Percentiles rank a stretch among this genome's conserved stretches.
Evolutionary conservation across 1,140 invertebrate genomes (phyloP).

Genomic region (Sitobion miscanthi): DNA sequence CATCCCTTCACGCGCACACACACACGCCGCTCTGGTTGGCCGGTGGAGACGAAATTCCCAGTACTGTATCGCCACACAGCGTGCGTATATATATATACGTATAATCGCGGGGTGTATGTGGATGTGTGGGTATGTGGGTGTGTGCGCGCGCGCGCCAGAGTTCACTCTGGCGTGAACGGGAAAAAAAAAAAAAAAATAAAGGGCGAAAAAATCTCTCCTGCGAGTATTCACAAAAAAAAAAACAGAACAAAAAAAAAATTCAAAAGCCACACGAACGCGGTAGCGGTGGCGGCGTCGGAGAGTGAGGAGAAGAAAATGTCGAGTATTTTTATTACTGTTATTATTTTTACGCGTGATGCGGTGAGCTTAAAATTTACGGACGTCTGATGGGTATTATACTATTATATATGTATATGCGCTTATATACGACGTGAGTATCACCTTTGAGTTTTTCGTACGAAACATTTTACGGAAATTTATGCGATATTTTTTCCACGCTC

Average conservation of each 20-base stretch:
- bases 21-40: conserved; percentile 40
- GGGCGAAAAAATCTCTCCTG: neutral
- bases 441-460: neutral
- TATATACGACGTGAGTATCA: neutral
- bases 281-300: neutral
- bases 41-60: conserved; percentile 46
- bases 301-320: conserved; percentile 19
- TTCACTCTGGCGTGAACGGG: neutral
- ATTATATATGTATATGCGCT: neutral
- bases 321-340: neutral
- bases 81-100: neutral
- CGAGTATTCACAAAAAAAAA: neutral
- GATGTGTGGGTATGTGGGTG: neutral
- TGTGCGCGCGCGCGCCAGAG: neutral
- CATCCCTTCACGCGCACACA: conserved; percentile 50
- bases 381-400: neutral
- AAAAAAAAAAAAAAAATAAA: neutral
- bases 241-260: neutral
- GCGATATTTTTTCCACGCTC: neutral
- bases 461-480: conserved; percentile 8
- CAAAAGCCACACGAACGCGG: neutral
- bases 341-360: neutral
- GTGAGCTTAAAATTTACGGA: conserved; percentile 6
- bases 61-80: neutral
- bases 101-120: neutral